Evolutionary conservation across 2,888 invertebrate species (phyloP).

Genomic region (Orchesella flavescens): DNA sequence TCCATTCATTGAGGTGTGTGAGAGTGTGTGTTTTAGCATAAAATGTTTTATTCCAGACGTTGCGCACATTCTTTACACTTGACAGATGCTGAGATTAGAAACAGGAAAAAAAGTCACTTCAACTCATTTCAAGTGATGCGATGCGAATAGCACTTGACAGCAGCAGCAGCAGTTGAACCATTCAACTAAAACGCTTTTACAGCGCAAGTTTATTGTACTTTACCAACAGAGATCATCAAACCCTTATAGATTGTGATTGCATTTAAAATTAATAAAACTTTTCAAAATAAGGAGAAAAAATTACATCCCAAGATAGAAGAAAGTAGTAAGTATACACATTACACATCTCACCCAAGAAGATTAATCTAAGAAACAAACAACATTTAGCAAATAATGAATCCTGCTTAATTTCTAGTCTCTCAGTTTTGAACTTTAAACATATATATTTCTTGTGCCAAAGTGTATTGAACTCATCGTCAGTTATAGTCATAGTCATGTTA

Average conservation of each 20-base stretch:
- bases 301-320: conserved; percentile 3
- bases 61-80: conserved; percentile 27
- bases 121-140: neutral
- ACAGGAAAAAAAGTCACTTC: conserved; percentile 12
- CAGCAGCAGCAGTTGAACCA: too few relatives aligned
- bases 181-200: neutral
- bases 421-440: too few relatives aligned
- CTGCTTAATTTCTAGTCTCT: too few relatives aligned
- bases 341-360: too few relatives aligned
- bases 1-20: too few relatives aligned
- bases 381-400: too few relatives aligned
- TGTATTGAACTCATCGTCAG: conserved; percentile 7
- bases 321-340: neutral
- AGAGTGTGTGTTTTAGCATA: neutral
- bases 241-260: conserved; percentile 3
- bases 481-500: neutral
- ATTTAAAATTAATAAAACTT: conserved; percentile 1
- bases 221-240: conserved; percentile 19
- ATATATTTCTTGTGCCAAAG: neutral
- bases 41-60: conserved; percentile 34
- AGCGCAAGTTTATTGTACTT: conserved; percentile 23
- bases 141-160: neutral
- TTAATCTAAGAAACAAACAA: too few relatives aligned
- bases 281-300: neutral
- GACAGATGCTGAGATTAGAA: conserved; percentile 19